Conservation (phyloP, 2,113 vertebrate genomes). For the Pao palembangensis region DNA sequence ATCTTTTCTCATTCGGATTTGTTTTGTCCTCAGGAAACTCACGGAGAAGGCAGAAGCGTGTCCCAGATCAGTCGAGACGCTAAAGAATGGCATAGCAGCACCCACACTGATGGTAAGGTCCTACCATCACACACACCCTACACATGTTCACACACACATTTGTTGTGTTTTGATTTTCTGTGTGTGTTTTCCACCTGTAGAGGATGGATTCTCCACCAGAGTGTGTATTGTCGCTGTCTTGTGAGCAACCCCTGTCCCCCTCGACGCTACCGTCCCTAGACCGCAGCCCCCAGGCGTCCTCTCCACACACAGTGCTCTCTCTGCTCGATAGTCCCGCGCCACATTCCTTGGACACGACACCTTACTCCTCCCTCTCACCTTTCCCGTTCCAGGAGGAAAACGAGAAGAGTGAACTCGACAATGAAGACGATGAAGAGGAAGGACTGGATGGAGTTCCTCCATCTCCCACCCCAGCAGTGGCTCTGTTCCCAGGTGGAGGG, state of each 20-base stretch:
- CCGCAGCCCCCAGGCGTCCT: slow-evolving; percentile 70
- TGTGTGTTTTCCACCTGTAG: slow-evolving; percentile 32
- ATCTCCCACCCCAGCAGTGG: slow-evolving; percentile 71
- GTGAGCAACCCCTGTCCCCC: slow-evolving; percentile 71
- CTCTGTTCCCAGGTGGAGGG: slow-evolving; percentile 69
- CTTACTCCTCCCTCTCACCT: slow-evolving; percentile 66
- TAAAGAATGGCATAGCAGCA: slow-evolving; percentile 73
- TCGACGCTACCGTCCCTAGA: slow-evolving; percentile 73
- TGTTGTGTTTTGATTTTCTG: background rate
- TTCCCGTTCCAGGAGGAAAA: slow-evolving; percentile 53
- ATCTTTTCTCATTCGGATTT: slow-evolving; percentile 9
- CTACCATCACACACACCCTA: background rate
- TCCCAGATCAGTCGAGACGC: slow-evolving; percentile 50
- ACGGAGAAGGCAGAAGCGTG: slow-evolving; percentile 62
- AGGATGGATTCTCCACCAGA: slow-evolving; percentile 81
- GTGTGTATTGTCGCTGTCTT: slow-evolving; percentile 74
- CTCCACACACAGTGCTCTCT: slow-evolving; percentile 46
- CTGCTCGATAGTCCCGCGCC: slow-evolving; percentile 45
- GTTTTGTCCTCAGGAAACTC: slow-evolving; percentile 56
- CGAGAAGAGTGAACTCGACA: slow-evolving; percentile 34
- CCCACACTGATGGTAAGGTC: slow-evolving; percentile 65
- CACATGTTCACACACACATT: background rate
- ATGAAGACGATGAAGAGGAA: slow-evolving; percentile 58
- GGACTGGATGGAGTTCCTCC: slow-evolving; percentile 56
- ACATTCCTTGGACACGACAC: slow-evolving; percentile 54